A percentile compares a stretch with the other conserved stretches of the same genome.
Evolutionary conservation across 2,113 vertebrate genomes (phyloP).

Genomic region (Mormyrus iriodes): DNA sequence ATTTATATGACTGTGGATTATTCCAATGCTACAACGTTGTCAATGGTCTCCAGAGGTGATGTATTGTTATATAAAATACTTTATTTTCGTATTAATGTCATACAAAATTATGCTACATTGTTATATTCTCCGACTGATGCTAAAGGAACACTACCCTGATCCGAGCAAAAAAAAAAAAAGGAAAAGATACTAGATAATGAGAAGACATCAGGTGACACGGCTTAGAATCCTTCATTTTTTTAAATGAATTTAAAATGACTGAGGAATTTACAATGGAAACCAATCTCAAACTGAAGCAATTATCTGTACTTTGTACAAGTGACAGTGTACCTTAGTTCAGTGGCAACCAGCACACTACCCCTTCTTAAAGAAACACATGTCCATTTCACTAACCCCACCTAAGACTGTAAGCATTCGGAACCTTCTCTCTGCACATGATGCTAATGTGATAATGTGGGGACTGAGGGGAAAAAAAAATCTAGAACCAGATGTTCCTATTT

Average conservation of each 20-base stretch:
- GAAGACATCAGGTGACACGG: neutral
- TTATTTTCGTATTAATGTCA: slow-evolving; percentile 13
- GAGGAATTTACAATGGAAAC: neutral
- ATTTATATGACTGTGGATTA: neutral
- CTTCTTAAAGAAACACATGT: neutral
- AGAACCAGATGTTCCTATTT: neutral
- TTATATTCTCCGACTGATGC: neutral
- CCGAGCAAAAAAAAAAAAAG: neutral
- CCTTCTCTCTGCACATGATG: neutral
- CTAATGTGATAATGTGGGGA: neutral
- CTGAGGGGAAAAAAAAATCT: neutral
- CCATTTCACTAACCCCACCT: neutral
- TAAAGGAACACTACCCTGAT: slow-evolving; percentile 12
- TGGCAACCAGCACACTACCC: neutral
- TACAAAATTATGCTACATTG: slow-evolving; percentile 15
- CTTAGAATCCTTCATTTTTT: slow-evolving; percentile 10
- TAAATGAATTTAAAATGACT: neutral
- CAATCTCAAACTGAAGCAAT: neutral
- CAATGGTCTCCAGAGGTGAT: neutral
- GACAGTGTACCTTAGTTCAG: slow-evolving; percentile 13
- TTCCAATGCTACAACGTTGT: neutral
- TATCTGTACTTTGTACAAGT: slow-evolving; percentile 5
- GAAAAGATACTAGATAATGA: neutral
- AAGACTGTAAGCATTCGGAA: neutral
- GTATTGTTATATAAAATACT: slow-evolving; percentile 7